phyloP scores from a whole-genome alignment of 2,113 vertebrate genomes.

The Sardina pilchardus region DNA sequence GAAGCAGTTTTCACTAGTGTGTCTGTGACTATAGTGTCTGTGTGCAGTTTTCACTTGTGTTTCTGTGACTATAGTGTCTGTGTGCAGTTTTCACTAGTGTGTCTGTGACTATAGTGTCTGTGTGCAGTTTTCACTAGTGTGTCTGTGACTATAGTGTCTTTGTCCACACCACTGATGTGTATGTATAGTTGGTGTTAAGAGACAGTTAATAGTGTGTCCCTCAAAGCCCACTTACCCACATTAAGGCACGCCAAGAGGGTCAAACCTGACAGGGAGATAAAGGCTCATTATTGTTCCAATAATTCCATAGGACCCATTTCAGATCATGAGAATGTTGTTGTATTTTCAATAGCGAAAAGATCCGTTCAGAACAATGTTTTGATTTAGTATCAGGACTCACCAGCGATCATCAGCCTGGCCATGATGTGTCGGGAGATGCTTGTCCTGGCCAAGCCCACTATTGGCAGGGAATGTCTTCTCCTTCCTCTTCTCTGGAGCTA shows the following conservation, averaged over 20 bases:
- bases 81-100: too few relatives aligned
- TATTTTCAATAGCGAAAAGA: not conserved
- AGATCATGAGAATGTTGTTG: not conserved
- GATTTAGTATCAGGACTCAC: conserved; percentile 37
- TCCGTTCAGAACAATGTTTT: not conserved
- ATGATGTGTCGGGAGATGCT: conserved; percentile 38
- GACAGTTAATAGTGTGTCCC: not conserved
- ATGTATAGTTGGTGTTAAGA: not conserved
- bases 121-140: too few relatives aligned
- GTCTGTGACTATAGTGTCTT: too few relatives aligned
- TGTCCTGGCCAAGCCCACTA: not conserved
- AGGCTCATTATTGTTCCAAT: not conserved
- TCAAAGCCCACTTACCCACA: conserved; percentile 13
- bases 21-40: too few relatives aligned
- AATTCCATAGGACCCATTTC: not conserved
- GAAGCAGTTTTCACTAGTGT: too few relatives aligned
- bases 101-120: too few relatives aligned
- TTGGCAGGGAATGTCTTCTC: not conserved
- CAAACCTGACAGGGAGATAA: not conserved
- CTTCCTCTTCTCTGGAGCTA: not conserved
- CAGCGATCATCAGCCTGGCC: conserved; percentile 53
- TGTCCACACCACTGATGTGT: not conserved
- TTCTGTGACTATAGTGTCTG: too few relatives aligned
- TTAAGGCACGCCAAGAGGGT: conserved; percentile 26
- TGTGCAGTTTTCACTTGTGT: too few relatives aligned